phyloP scores from a whole-genome alignment of 2,888 invertebrate species.

The Agapetus fuscipes region DNA sequence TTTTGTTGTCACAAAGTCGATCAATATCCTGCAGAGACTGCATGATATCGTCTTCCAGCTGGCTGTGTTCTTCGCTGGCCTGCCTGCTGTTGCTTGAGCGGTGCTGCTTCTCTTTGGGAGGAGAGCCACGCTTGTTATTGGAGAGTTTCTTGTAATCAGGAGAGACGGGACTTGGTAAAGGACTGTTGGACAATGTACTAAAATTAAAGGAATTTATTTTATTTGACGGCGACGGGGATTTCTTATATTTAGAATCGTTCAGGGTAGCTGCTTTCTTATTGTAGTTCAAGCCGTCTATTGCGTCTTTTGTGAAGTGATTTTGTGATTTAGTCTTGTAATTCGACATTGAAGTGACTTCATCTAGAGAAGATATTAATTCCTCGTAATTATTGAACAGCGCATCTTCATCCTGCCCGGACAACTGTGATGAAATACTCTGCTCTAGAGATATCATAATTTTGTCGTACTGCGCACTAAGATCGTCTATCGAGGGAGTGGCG shows the following conservation, averaged over 20 bases:
- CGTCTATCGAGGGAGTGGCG: slow-evolving; percentile 32
- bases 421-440: slow-evolving; percentile 40
- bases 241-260: slow-evolving; percentile 36
- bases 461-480: slow-evolving; percentile 42
- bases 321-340: slow-evolving; percentile 9
- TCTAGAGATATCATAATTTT: slow-evolving; percentile 45
- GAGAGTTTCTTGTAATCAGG: slow-evolving; percentile 47
- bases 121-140: slow-evolving; percentile 45
- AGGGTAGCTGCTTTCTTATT: slow-evolving; percentile 11
- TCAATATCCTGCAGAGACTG: slow-evolving; percentile 44
- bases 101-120: slow-evolving; percentile 22
- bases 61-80: slow-evolving; percentile 35
- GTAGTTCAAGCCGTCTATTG: slow-evolving; percentile 15
- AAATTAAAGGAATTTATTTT: slow-evolving; percentile 48
- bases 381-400: slow-evolving; percentile 55
- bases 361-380: slow-evolving; percentile 59
- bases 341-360: slow-evolving; percentile 40
- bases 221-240: slow-evolving; percentile 37
- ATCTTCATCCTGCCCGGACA: slow-evolving; percentile 40
- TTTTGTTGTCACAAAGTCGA: slow-evolving; percentile 35
- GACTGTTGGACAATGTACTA: slow-evolving; percentile 40
- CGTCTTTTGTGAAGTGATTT: slow-evolving; percentile 10
- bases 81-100: slow-evolving; percentile 29
- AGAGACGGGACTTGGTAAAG: slow-evolving; percentile 38
- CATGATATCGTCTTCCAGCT: slow-evolving; percentile 40